Conservation (phyloP, 2,797 vertebrate species). For the Anisognathus igniventris region DNA sequence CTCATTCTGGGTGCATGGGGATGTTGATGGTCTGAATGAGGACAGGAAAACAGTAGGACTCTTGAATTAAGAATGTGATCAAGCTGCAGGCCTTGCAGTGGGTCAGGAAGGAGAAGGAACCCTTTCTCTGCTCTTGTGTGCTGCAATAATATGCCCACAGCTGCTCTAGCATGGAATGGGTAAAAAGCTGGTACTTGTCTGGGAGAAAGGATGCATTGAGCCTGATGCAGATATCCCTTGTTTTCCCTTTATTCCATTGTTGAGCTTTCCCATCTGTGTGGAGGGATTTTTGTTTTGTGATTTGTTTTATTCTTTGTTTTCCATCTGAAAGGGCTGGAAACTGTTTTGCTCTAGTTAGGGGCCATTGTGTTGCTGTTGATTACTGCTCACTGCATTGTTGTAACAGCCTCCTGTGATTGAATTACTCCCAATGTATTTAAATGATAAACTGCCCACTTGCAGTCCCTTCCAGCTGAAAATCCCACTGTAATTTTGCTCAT, state of each 20-base stretch:
- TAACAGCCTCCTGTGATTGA: not conserved
- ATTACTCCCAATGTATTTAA: not conserved
- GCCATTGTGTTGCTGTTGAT: not conserved
- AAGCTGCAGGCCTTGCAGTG: not conserved
- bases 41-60: not conserved
- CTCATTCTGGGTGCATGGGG: not conserved
- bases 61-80: not conserved
- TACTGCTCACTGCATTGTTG: not conserved
- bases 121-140: not conserved
- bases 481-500: not conserved
- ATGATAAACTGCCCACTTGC: not conserved
- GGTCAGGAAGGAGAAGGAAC: not conserved
- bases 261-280: not conserved
- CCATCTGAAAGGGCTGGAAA: not conserved
- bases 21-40: not conserved
- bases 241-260: not conserved
- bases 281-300: not conserved
- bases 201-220: not conserved
- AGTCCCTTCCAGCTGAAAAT: slow-evolving; percentile 8
- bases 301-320: slow-evolving; percentile 17
- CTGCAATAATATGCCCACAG: not conserved
- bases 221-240: not conserved
- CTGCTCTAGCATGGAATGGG: not conserved
- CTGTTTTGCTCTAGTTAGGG: not conserved
- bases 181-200: not conserved